These are phyloP conservation scores for Ormyrus nitidulus DNA, from an alignment of 2,888 invertebrate genomes.

Conservation along the genomic window DNA sequence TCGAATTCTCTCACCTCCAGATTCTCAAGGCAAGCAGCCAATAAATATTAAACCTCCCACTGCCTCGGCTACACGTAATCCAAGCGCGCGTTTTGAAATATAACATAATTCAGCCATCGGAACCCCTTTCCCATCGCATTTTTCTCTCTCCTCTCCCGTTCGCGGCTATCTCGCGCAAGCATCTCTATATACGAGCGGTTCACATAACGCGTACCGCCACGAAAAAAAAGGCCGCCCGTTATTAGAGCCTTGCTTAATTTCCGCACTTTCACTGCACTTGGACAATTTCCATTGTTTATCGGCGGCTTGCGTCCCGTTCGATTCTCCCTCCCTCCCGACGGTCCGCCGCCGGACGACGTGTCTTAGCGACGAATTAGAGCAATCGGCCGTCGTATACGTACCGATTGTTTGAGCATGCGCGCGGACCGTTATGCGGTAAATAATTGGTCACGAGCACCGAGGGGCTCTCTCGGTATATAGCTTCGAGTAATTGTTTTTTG, in stretches of 20 bases:
- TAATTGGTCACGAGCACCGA: constrained; percentile 48
- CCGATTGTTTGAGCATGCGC: background rate
- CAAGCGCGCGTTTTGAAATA: constrained; percentile 36
- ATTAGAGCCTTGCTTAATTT: constrained; percentile 29
- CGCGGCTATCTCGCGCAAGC: constrained; percentile 20
- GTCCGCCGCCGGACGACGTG: too few relatives aligned
- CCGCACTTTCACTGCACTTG: constrained; percentile 38
- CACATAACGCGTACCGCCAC: background rate
- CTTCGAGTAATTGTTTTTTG: constrained; percentile 28
- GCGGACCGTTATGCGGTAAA: constrained; percentile 39
- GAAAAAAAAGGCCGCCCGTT: background rate
- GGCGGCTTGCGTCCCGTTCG: background rate
- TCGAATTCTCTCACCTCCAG: constrained; percentile 25
- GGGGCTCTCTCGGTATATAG: background rate
- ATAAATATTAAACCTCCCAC: constrained; percentile 24
- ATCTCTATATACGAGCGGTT: constrained; percentile 9
- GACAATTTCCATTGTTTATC: constrained; percentile 43
- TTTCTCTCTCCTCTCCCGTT: background rate
- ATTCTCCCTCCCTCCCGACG: too few relatives aligned
- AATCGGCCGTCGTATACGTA: constrained; percentile 14
- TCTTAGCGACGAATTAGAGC: constrained; percentile 31
- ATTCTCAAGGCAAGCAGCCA: constrained; percentile 35
- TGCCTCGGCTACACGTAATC: background rate
- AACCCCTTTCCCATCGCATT: constrained; percentile 10
- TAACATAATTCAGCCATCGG: constrained; percentile 10